phyloP scores from a whole-genome alignment of 1,140 invertebrate genomes.

The Megalonaias nervosa region DNA sequence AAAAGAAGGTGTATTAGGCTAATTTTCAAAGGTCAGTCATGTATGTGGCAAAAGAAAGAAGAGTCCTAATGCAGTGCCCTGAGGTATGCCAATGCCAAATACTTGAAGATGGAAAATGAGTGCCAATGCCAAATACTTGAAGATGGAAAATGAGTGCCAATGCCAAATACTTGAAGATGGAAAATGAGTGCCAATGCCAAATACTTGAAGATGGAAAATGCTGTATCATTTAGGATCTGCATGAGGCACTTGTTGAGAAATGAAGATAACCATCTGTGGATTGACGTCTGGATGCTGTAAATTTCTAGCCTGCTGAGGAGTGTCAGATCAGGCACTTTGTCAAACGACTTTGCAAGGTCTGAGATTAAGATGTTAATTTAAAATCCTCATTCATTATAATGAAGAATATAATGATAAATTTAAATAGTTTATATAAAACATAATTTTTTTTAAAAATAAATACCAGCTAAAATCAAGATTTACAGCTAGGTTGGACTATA shows the following conservation, averaged over 20 bases:
- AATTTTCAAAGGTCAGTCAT: constrained; percentile 24
- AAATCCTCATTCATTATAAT: neutral
- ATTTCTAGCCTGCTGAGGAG: constrained; percentile 37
- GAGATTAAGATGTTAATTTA: constrained; percentile 38
- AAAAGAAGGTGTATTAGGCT: constrained; percentile 28
- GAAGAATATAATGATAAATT: constrained; percentile 28
- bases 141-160: constrained; percentile 25
- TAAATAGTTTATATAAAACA: constrained; percentile 6
- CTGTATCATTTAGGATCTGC: constrained; percentile 30
- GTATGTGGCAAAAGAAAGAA: constrained; percentile 37
- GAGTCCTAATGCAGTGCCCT: constrained; percentile 27
- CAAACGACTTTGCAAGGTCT: constrained; percentile 43
- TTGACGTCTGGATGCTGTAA: constrained; percentile 35
- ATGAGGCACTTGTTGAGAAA: constrained; percentile 37
- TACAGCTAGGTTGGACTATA: too few relatives aligned
- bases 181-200: constrained; percentile 37
- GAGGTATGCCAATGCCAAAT: constrained; percentile 36
- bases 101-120: too few relatives aligned
- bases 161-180: too few relatives aligned
- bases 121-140: too few relatives aligned
- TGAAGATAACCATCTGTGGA: constrained; percentile 27
- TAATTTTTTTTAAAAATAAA: too few relatives aligned
- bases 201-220: constrained; percentile 8
- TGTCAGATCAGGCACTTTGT: constrained; percentile 25
- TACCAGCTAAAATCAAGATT: too few relatives aligned